These are phyloP conservation scores for Hiodon alosoides DNA, from an alignment of 2,113 vertebrate species.

Conservation along the genomic window DNA sequence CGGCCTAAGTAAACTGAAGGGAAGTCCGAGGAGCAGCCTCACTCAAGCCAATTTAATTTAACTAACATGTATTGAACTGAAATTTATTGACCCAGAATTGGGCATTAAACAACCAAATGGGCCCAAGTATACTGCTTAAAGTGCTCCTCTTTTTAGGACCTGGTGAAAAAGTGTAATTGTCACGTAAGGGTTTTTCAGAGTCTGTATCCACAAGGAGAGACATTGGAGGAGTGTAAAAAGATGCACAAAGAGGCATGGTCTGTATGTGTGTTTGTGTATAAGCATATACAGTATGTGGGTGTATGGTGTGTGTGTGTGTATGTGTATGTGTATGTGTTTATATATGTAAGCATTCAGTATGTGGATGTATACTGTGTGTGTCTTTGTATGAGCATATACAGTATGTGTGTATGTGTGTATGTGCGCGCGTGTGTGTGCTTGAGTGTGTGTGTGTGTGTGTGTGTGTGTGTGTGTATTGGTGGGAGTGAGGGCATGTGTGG, in stretches of 20 bases:
- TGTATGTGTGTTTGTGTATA: not conserved
- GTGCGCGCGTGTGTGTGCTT: conserved; percentile 30
- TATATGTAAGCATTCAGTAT: not conserved
- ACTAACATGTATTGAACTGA: not conserved
- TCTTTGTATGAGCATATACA: not conserved
- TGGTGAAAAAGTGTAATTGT: no score
- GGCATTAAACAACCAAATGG: no score
- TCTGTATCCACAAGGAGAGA: no score
- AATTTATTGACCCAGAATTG: no score
- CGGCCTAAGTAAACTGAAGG: not conserved
- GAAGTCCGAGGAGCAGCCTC: not conserved
- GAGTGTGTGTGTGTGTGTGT: conserved; percentile 4
- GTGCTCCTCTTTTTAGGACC: no score
- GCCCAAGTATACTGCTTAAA: no score
- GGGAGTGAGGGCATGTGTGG: conserved; percentile 30
- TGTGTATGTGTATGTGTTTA: not conserved
- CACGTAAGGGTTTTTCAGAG: no score
- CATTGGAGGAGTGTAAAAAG: not conserved
- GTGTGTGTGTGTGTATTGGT: conserved; percentile 14
- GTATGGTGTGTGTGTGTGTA: not conserved
- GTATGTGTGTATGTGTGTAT: conserved; percentile 25
- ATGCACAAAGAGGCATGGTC: no score
- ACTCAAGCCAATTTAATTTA: not conserved
- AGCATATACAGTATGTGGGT: not conserved
- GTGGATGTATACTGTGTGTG: not conserved